These are phyloP conservation scores for Limosa lapponica DNA, from an alignment of 2,797 vertebrate genomes.

Conservation along the genomic window DNA sequence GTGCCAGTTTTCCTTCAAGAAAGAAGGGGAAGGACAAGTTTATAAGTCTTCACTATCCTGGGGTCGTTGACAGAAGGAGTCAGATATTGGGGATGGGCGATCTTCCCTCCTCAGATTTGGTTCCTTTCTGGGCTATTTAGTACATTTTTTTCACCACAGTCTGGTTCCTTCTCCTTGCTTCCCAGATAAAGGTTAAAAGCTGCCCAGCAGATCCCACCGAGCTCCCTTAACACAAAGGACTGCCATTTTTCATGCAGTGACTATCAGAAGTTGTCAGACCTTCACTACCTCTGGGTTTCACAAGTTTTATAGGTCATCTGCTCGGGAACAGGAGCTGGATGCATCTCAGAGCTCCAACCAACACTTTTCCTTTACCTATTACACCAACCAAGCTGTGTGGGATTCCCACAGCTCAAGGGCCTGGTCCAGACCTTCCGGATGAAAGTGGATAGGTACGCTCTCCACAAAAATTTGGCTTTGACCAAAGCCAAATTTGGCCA, in stretches of 20 bases:
- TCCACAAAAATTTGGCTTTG: not conserved
- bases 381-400: not conserved
- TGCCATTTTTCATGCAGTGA: not conserved
- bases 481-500: no score
- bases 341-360: not conserved
- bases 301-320: not conserved
- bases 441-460: not conserved
- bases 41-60: not conserved
- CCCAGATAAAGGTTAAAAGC: not conserved
- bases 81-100: fast-evolving
- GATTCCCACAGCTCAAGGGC: not conserved
- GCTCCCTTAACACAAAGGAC: not conserved
- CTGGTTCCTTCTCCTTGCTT: not conserved
- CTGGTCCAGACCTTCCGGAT: not conserved
- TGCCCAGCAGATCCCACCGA: fast-evolving
- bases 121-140: not conserved
- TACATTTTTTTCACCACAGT: not conserved
- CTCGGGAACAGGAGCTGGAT: not conserved
- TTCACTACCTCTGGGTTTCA: not conserved
- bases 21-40: not conserved
- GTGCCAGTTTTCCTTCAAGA: not conserved
- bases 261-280: not conserved
- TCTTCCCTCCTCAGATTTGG: not conserved
- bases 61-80: not conserved
- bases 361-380: not conserved